phyloP scores from a whole-genome alignment of 2,888 invertebrate genomes.

The Bombyx huttoni region DNA sequence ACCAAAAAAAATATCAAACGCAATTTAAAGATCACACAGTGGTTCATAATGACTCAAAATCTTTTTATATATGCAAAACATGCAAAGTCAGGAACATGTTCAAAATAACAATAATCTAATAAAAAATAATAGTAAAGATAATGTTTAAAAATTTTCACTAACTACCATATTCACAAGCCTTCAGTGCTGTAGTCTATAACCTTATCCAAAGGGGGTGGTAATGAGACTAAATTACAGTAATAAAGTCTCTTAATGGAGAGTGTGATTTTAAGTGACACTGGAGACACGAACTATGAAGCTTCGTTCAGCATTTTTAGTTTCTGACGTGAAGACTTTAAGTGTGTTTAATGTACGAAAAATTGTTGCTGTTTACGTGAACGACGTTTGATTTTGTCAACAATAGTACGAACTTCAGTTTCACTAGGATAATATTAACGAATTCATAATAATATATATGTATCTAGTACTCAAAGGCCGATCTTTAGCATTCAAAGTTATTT shows the following conservation, averaged over 20 bases:
- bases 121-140: no score
- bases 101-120: no score
- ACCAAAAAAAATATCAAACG: no score
- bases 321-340: not conserved
- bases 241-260: not conserved
- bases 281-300: not conserved
- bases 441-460: not conserved
- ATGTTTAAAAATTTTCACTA: not conserved
- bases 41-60: no score
- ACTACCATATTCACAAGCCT: not conserved
- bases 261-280: not conserved
- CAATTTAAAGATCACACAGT: no score
- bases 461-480: not conserved
- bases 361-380: no score
- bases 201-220: not conserved
- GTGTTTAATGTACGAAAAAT: no score
- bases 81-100: no score
- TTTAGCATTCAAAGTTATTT: not conserved
- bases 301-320: not conserved
- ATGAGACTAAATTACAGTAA: not conserved
- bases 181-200: not conserved
- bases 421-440: not conserved
- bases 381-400: no score
- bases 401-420: not conserved
- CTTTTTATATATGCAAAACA: no score